Base-by-base conservation (phyloP, 2,888 invertebrate genomes). In the Aporophyla nigra region DNA sequence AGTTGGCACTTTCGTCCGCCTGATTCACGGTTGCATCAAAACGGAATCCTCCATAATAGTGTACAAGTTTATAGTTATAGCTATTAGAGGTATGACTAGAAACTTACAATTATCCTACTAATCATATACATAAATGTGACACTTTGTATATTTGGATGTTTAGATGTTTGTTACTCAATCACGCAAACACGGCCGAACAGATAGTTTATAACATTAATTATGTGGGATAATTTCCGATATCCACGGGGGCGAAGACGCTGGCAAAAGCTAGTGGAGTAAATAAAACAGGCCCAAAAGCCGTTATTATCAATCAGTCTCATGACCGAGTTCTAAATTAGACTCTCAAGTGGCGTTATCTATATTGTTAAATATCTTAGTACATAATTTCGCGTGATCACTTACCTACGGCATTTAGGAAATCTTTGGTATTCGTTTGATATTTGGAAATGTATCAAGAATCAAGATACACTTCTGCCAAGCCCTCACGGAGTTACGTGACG, bases 401-500 rank as follows among this genome's bases (percentile, higher is more conserved):
- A 0, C 33, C 56, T 63, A 51, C n/a, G 16, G 51, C 43, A 72
- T 80, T 80, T 72, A 27, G 40, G 19, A 63, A 24, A 51, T 63
- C 21, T 80, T 43, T 14, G 73, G 33, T 5, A 61, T 71, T 70
- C 16, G 71, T 61, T 61, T 54, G 14, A 49, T 49, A 19, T 71
- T 76, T 79, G 79, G 71, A 61, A 78, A 61, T 76, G 80, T 74
- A 53, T 78, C 81, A 78, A 78, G 77, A 78, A 78, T 78, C 49
- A 12, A 16, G 49, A 14, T 43, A 43, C 54, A 51, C 54, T 43
- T 51, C 33, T 81, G 66, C 66, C 66, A 82, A 82, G n/a, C 76
- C 56, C 54, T 62, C 43, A 16, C n/a, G 16, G 2, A 56, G 14
- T 59, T 27, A 21, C 27, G 46, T 53, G 80, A n/a, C 53, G 68